phyloP scores from a whole-genome alignment of 2,888 invertebrate genomes.

The Allacma fusca region DNA sequence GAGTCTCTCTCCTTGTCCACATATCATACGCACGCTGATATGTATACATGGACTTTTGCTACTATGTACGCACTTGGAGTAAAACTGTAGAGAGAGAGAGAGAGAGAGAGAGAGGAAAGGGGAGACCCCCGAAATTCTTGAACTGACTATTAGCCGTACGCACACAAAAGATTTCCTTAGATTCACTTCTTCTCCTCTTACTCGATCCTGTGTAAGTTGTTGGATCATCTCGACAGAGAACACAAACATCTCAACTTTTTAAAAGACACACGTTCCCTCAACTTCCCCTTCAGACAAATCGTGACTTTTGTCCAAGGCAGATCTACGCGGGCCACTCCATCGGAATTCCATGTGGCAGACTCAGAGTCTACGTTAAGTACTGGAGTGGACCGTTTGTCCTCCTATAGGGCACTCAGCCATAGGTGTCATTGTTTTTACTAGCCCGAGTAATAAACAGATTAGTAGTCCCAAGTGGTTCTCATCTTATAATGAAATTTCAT shows the following conservation, averaged over 20 bases:
- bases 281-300: conserved; percentile 21
- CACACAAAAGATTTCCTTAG: conserved; percentile 25
- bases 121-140: conserved; percentile 18
- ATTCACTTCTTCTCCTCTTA: not conserved
- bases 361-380: not conserved
- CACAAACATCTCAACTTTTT: conserved; percentile 7
- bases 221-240: not conserved
- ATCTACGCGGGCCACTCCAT: conserved; percentile 16
- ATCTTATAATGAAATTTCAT: conserved; percentile 10
- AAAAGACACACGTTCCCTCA: conserved; percentile 10
- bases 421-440: no score
- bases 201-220: not conserved
- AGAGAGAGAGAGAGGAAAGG: not conserved
- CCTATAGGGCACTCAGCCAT: not conserved
- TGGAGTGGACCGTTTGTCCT: conserved; percentile 6
- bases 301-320: conserved; percentile 23
- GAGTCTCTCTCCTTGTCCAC: no score
- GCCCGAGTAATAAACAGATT: not conserved
- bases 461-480: not conserved
- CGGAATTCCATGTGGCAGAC: conserved; percentile 10
- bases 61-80: no score
- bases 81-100: not conserved
- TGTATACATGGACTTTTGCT: not conserved
- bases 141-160: not conserved
- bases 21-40: not conserved